A percentile compares a stretch with the other conserved stretches of the same genome.
Conservation (phyloP, 1,140 invertebrate genomes). For the Sycobia sp. region DNA sequence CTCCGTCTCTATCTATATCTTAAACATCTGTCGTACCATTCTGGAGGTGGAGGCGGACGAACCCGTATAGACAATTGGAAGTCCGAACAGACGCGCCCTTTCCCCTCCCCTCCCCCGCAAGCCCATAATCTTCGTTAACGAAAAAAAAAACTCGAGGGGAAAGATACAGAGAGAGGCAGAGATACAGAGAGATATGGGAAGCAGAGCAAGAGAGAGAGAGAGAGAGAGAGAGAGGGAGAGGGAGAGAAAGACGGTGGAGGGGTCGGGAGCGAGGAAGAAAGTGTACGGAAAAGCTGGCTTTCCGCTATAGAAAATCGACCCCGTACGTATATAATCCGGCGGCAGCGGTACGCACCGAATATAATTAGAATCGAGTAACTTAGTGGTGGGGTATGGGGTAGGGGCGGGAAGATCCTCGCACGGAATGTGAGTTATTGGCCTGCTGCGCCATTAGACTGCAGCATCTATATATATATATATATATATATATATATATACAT, state of each 20-base stretch:
- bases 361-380: slow-evolving; percentile 15
- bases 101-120: too few relatives aligned
- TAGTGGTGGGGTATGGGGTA: too few relatives aligned
- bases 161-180: too few relatives aligned
- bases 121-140: slow-evolving; percentile 6
- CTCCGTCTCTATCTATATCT: too few relatives aligned
- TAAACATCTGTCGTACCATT: slow-evolving; percentile 58
- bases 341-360: slow-evolving; percentile 8
- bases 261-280: too few relatives aligned
- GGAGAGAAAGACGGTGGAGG: too few relatives aligned
- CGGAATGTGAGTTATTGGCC: too few relatives aligned
- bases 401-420: not conserved
- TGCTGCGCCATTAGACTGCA: too few relatives aligned
- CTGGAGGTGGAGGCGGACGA: slow-evolving; percentile 30
- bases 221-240: not conserved
- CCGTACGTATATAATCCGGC: slow-evolving; percentile 9
- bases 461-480: too few relatives aligned
- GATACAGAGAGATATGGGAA: too few relatives aligned
- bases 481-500: too few relatives aligned
- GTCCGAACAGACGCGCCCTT: slow-evolving; percentile 9
- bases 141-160: not conserved
- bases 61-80: slow-evolving; percentile 15
- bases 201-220: not conserved
- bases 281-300: too few relatives aligned
- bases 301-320: not conserved